Conservation (phyloP, 2,888 invertebrate species). For the Pecten maximus region DNA sequence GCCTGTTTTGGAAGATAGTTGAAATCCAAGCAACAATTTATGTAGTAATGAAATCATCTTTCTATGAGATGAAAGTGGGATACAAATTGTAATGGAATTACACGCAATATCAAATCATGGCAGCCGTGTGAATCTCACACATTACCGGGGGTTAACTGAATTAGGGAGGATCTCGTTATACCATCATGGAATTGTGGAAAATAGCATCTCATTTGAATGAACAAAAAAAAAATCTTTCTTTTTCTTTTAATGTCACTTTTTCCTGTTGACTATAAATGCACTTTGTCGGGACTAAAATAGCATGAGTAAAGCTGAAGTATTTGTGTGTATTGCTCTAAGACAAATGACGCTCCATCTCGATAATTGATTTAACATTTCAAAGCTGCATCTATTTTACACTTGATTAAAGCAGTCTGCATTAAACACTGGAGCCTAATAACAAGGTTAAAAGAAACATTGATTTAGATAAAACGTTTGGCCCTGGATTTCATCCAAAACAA, state of each 20-base stretch:
- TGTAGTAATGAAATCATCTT: background rate
- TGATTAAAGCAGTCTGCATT: constrained; percentile 11
- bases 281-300: constrained; percentile 16
- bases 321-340: constrained; percentile 1
- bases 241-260: constrained; percentile 28
- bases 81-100: constrained; percentile 16
- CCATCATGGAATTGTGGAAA: constrained; percentile 1
- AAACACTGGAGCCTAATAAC: background rate
- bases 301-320: background rate
- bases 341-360: background rate
- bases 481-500: background rate
- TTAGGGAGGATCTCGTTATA: background rate
- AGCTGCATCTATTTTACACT: constrained; percentile 29
- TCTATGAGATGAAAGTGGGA: background rate
- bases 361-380: constrained; percentile 35
- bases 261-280: background rate
- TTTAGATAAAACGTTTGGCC: constrained; percentile 13
- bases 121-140: background rate
- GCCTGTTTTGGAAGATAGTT: background rate
- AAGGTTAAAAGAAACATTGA: constrained; percentile 14
- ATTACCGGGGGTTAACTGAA: background rate
- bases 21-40: constrained; percentile 20
- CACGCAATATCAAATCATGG: background rate
- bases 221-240: background rate
- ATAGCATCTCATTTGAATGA: background rate